Base-by-base conservation (phyloP, 2,797 vertebrate genomes). In the Falco biarmicus region DNA sequence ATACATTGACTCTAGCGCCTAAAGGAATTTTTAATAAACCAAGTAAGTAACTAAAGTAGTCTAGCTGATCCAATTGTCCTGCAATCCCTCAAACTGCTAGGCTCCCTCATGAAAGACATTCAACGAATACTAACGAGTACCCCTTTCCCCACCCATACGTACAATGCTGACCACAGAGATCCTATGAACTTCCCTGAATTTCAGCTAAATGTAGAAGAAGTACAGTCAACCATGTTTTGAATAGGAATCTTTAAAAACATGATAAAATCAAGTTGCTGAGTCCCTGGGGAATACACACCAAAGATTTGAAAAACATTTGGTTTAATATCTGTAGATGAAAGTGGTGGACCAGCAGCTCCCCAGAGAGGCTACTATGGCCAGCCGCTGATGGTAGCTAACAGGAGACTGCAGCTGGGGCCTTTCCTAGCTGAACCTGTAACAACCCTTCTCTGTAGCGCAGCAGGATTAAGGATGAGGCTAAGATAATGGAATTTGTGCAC, bases 401-500 rank as follows among this genome's bases (percentile, higher is more conserved):
- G 93, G 61, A 91, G 70, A 83, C 89, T 96, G 93, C 97, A 98
- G 96, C 98, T 97, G 97, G 54, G 94, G 45, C 66, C 60, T 81
- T 93, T 84, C 26, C 82, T 87, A 71, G 76, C 75, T 68, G 80
- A n/a, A 82, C n/a, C 84, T 92, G 37, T 84, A 82, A 86, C 81
- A 96, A 65, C 66, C 47, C 45, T 81, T 95, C 90, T 95, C 94
- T 93, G 75, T 93, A 96, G 95, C 93, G 92, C 51, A 17, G 71
- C 68, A 89, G 96, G 93, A 97, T 97, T 97, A 97, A 93, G 96
- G 87, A 71, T 93, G 91, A 92, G 87, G 84, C 94, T 95, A 95
- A 96, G 7, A 97, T 97, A 98, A 97, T 97, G 97, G 97, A 97
- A 96, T 97, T 79, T 97, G 74, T 95, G 77, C 82, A 90, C 95